phyloP scores from a whole-genome alignment of 2,113 vertebrate species.

The Myotis yumanensis region DNA sequence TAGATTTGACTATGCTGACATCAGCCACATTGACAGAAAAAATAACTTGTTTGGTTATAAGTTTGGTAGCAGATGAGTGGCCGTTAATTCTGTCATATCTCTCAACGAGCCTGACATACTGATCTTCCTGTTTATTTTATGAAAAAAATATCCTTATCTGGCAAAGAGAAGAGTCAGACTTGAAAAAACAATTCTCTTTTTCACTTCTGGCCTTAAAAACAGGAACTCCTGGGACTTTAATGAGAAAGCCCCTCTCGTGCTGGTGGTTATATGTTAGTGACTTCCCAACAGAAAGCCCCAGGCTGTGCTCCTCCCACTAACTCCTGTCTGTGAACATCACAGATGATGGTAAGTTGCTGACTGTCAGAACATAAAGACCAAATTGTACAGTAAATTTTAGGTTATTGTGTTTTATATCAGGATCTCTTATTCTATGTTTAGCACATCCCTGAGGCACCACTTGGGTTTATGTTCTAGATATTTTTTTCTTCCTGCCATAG shows the following conservation, averaged over 20 bases:
- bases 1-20: slow-evolving; percentile 15
- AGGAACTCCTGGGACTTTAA: background rate
- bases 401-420: background rate
- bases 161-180: background rate
- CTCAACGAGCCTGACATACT: background rate
- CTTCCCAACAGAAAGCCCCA: background rate
- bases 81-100: slow-evolving; percentile 23
- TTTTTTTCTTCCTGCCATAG: background rate
- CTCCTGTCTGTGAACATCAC: background rate
- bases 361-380: background rate
- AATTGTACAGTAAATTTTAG: background rate
- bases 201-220: background rate
- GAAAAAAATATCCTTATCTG: background rate
- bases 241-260: background rate
- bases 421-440: background rate
- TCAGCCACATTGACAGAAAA: slow-evolving; percentile 26
- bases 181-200: background rate
- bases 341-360: background rate
- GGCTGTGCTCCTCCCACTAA: background rate
- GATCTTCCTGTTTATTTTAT: background rate
- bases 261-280: background rate
- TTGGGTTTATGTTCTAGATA: background rate
- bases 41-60: background rate
- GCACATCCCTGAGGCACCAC: background rate
- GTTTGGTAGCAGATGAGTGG: slow-evolving; percentile 48